Evolutionary conservation across 2,888 invertebrate genomes (phyloP).

Genomic region (Lithophane semibrunnea): DNA sequence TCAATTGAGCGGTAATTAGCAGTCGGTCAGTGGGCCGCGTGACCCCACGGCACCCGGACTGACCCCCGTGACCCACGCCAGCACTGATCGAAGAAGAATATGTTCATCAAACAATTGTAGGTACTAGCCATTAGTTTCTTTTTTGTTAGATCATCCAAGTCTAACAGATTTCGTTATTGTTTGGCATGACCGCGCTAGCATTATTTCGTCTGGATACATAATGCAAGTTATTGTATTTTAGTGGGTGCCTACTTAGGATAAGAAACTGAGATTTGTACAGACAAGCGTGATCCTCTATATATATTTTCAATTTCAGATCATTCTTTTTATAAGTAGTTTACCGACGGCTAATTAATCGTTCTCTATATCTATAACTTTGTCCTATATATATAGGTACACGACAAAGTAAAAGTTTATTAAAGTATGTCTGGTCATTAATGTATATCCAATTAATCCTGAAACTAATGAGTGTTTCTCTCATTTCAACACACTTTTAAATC

Average conservation of each 20-base stretch:
- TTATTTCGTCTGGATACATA: not conserved
- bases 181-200: not conserved
- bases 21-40: conserved; percentile 59
- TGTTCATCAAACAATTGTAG: conserved; percentile 5
- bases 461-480: conserved; percentile 6
- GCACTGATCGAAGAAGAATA: not conserved
- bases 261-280: not conserved
- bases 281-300: not conserved
- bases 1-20: conserved; percentile 71
- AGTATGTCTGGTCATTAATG: conserved; percentile 10
- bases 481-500: conserved; percentile 19
- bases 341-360: conserved; percentile 5
- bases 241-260: not conserved
- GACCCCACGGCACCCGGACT: not conserved
- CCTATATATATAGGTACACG: not conserved
- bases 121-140: not conserved
- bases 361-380: conserved; percentile 18
- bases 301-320: not conserved
- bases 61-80: conserved; percentile 12
- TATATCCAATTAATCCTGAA: conserved; percentile 9
- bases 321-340: not conserved
- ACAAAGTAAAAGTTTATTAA: not conserved
- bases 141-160: not conserved
- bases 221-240: not conserved
- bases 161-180: not conserved